Conservation (phyloP, 2,113 vertebrate species). For the Ptyas mucosa region DNA sequence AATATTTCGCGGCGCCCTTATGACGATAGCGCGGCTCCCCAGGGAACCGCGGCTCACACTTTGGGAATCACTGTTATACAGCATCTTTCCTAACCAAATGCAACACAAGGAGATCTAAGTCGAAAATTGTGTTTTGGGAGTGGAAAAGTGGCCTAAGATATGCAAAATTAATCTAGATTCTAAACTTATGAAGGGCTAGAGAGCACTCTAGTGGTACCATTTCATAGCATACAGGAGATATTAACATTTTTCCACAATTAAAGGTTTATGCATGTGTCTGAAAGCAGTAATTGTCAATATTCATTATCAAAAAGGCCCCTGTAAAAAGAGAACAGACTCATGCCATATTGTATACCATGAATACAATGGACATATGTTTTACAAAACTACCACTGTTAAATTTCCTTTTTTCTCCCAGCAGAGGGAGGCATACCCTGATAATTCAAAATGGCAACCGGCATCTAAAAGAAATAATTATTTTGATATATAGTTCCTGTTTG, state of each 20-base stretch:
- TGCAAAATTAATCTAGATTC: background rate
- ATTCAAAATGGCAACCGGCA: conserved; percentile 21
- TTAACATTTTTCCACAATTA: background rate
- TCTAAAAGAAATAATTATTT: background rate
- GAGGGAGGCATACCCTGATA: conserved; percentile 18
- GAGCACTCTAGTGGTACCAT: background rate
- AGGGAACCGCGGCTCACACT: no score
- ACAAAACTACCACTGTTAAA: background rate
- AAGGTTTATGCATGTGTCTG: background rate
- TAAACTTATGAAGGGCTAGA: background rate
- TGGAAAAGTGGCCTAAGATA: background rate
- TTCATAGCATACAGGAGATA: background rate
- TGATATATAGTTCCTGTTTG: background rate
- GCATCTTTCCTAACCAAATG: background rate
- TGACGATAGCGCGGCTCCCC: no score
- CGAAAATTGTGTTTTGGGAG: background rate
- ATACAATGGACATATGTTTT: background rate
- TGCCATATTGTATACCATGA: background rate
- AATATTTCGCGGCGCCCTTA: no score
- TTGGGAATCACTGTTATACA: no score
- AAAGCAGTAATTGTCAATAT: background rate
- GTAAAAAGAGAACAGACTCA: background rate
- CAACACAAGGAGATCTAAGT: background rate
- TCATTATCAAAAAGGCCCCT: background rate
- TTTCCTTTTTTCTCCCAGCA: conserved; percentile 8